Percentiles rank a stretch among this genome's conserved stretches.
phyloP scores from a whole-genome alignment of 2,888 invertebrate species.

The Ashinkailepas kermadecensis region DNA sequence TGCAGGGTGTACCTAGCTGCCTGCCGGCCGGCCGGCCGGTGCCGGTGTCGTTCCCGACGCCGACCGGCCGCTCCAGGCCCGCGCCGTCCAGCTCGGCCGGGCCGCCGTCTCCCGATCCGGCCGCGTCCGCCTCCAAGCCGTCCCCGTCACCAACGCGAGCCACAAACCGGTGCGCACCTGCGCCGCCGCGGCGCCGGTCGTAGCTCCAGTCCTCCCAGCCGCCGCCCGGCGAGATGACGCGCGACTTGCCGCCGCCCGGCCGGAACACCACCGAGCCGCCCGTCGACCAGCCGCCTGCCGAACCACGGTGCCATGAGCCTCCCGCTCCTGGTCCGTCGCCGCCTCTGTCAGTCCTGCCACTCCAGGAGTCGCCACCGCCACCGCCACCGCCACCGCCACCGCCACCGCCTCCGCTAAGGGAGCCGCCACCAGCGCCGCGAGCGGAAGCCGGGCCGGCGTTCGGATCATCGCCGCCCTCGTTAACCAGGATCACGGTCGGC shows the following conservation, averaged over 20 bases:
- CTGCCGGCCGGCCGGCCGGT: neutral
- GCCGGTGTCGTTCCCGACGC: neutral
- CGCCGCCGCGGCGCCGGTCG: neutral
- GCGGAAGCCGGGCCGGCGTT: neutral
- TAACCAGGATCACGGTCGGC: conserved; percentile 3
- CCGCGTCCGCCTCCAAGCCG: neutral
- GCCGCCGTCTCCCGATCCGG: neutral
- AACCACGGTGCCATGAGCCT: neutral
- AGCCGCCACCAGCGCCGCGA: neutral
- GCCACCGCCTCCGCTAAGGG: neutral
- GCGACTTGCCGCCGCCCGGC: neutral
- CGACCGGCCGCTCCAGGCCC: neutral
- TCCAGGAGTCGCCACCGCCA: neutral
- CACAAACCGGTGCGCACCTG: neutral
- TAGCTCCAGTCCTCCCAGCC: conserved; percentile 9
- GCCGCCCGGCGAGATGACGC: neutral
- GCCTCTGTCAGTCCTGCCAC: neutral
- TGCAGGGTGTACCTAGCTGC: conserved; percentile 16
- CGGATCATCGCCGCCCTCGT: conserved; percentile 16
- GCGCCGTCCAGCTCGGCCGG: neutral
- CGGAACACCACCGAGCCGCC: neutral
- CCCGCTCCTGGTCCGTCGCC: neutral
- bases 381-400: neutral
- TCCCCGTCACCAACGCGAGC: neutral
- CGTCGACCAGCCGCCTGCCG: neutral